Evolutionary conservation across 2,113 vertebrate species (phyloP), one percentile per base, ranked within the genome.

Genomic region (Chloroceryle aenea): DNA sequence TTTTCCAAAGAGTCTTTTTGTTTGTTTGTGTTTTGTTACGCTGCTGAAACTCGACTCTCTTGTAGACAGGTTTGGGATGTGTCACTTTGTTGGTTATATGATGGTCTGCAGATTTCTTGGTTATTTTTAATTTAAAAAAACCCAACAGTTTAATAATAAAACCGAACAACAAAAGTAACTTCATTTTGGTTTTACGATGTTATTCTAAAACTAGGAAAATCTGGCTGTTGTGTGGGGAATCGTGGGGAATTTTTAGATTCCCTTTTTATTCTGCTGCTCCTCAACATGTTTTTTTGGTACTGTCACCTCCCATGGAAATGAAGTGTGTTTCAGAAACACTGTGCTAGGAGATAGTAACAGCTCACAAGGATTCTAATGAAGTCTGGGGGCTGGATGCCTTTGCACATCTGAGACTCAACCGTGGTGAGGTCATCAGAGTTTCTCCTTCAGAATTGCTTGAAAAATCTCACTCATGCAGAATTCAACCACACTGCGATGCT

Each of bases 341-440:
- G 45, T 91, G 85, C 82, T 94, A 74, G 61, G 73, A 95, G 88
- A 64, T 94, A 96, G 91, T 95, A 94, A 81, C 95, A 94, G 95
- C 87, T 95, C 85, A 0, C 61, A 64, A 30, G 43, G 87, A 94
- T 96, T 95, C 72, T 96, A 90, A 93, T 93, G 90, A 96, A 91
- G 72, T 90, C 95, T 95, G 90, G 85, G 73, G 93, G 95, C 75
- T 94, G 93, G 80, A 93, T 93, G 89, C 83, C 59, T 94, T 80
- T 96, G 88, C 95, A 78, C 85, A 93, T 93, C 92, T 94, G 85
- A 96, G 92, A 36, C 85, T 93, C 64, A 85, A 12, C 43, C 0
- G 0, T 64, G 56, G 72, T 95, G 93, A 94, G 83, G 87, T 80
- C 85, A 53, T 89, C 72, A 64, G 78, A 80, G 79, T 84, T 93